phyloP scores from a whole-genome alignment of 2,888 invertebrate genomes.

The Calliscelio sp. region DNA sequence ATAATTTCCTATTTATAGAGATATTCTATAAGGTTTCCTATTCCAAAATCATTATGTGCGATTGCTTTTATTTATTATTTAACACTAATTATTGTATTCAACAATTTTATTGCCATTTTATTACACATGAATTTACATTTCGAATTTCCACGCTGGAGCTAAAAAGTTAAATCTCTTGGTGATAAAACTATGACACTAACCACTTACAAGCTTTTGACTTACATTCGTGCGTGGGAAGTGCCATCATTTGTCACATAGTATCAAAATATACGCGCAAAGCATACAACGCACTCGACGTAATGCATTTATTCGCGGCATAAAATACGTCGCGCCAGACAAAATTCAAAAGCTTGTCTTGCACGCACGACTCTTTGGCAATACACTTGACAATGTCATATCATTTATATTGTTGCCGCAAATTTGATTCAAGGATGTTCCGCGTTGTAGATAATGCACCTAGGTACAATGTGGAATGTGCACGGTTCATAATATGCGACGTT shows the following conservation, averaged over 20 bases:
- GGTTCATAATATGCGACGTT: conserved; percentile 46
- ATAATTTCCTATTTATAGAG: too few relatives aligned
- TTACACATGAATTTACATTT: too few relatives aligned
- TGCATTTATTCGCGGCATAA: conserved; percentile 22
- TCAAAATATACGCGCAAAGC: conserved; percentile 11
- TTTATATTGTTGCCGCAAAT: conserved; percentile 50
- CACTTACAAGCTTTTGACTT: too few relatives aligned
- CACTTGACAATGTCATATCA: conserved; percentile 39
- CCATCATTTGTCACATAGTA: conserved; percentile 5
- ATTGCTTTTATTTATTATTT: too few relatives aligned
- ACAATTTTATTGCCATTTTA: too few relatives aligned
- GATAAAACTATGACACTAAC: too few relatives aligned
- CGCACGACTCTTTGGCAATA: conserved; percentile 21
- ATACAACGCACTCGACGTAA: conserved; percentile 29
- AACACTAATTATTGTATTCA: too few relatives aligned
- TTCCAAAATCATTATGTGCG: too few relatives aligned
- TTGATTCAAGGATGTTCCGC: conserved; percentile 53
- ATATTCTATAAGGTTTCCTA: too few relatives aligned
- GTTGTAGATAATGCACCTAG: conserved; percentile 41
- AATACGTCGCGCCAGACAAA: conserved; percentile 23
- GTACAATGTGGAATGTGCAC: conserved; percentile 39
- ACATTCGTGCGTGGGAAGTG: too few relatives aligned
- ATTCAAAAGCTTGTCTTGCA: conserved; percentile 27
- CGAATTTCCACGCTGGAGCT: too few relatives aligned
- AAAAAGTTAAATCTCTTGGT: too few relatives aligned